Base-by-base conservation (phyloP, 2,888 invertebrate species). In the Lysandra coridon region DNA sequence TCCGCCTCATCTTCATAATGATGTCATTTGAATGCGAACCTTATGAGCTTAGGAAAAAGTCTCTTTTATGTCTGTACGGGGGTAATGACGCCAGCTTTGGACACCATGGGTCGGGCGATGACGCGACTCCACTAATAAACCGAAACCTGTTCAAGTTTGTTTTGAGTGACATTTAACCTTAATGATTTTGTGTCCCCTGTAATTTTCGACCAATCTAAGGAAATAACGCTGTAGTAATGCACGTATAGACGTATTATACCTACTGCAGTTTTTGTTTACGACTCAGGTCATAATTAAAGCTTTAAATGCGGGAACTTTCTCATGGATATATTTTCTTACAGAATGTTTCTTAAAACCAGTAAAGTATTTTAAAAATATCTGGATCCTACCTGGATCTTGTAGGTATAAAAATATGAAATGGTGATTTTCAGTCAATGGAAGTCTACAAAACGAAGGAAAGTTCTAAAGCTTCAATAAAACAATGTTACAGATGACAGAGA, bases 51-150 rank as follows among this genome's bases (percentile, higher is more conserved):
- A 49, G 0, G 0, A 6, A 86, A 90, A 82, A 87, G 88, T 87
- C 80, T 73, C 83, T 78, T 85, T 85, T 88, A 33, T 74, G 79
- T 80, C 75, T 14, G n/a, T 33, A 30, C 49, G 30, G 78, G 81
- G 81, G 80, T 85, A 85, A 87, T 89, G 87, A 85, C 86, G 79
- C 77, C 83, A 83, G 85, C 85, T 85, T 86, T 86, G 86, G 85
- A 86, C 85, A 86, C 86, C 86, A 86, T 87, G 89, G 91, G 89
- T 91, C 90, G 88, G 84, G 81, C 88, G 88, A 89, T 90, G 88
- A 92, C 88, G 89, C 89, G 90, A 88, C 89, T 89, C 84, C 87
- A 86, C 85, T 85, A 85, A 87, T 85, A 86, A 85, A 82, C 80
- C 78, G 84, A 83, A 88, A 90, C 89, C 87, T 86, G 90, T 89